A percentile compares a stretch with the other conserved stretches of the same genome.
Conservation (phyloP, 2,797 vertebrate genomes). For the Acipenser transmontanus region DNA sequence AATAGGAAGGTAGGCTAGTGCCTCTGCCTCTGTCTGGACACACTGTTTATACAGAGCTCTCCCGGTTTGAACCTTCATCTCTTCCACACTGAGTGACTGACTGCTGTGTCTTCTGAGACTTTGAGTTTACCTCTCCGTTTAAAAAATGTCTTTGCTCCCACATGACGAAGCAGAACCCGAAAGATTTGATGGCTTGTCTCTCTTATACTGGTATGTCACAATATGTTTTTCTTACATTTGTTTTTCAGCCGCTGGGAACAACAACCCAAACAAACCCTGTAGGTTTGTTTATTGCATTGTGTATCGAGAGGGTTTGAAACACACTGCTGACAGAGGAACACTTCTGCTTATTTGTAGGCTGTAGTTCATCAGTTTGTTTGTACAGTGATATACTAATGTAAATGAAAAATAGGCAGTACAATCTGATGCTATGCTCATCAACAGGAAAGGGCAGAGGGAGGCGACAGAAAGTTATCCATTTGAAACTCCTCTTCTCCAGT, state of each 20-base stretch:
- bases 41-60: conserved; percentile 49
- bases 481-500: no score
- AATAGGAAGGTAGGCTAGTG: conserved; percentile 56
- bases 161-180: conserved; percentile 57
- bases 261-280: no score
- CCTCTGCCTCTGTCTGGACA: conserved; percentile 44
- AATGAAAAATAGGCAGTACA: no score
- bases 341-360: no score
- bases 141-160: conserved; percentile 66
- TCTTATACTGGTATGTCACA: conserved; percentile 70
- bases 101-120: conserved; percentile 27
- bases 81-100: conserved; percentile 24
- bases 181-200: conserved; percentile 68
- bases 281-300: no score
- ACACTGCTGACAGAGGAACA: no score
- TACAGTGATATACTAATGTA: no score
- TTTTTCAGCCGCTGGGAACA: not conserved
- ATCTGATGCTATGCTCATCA: no score
- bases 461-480: no score
- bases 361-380: no score
- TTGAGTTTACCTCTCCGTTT: conserved; percentile 29
- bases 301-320: no score
- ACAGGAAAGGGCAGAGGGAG: no score
- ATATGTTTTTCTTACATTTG: not conserved
- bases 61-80: conserved; percentile 39